Base-by-base conservation (phyloP, 2,113 vertebrate species). In the Scartelaos histophorus region DNA sequence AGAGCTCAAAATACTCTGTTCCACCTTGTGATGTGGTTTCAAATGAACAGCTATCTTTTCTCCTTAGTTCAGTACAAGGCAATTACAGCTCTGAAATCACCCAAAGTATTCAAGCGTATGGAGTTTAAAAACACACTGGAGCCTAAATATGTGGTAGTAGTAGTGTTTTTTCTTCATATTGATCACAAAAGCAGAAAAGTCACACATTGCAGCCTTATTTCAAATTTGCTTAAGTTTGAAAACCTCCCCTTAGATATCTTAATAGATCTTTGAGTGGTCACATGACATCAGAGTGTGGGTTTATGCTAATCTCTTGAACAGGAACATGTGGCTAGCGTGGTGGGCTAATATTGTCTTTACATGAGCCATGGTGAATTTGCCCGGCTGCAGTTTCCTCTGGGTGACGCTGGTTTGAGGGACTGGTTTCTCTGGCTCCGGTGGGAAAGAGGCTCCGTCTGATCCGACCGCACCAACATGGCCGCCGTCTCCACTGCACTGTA, bases 401-500 rank as follows among this genome's bases (percentile, higher is more conserved):
- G 80, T 74, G 72, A 74, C 76, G 72, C 56, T 80, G 76, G 51
- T 51, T 7, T 51, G 82, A 79, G 80, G 78, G 71, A 85, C 68
- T 15, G 68, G 76, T 85, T 85, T 69, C 70, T 74, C 85, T 85
- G 88, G 90, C 87, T 89, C 87, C 84, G 75, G 90, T 4, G 88
- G 90, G 80, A 49, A 78, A 60, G 73, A 79, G 85, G 74, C 76
- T 80, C 80, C 0, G 85, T 87, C 88, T 84, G 76, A 69, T 78
- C 51, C 7, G 64, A 45, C 24, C 66, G 77, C 88, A 87, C 71
- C 87, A 49, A 87, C 88, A 89, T 69, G 81, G 73, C 83, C 76
- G 2, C 81, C 21, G 43, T 74, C 70, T 53, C 82, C 85, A 69
- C 58, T 17, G 58, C 80, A 58, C 56, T 58, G 56, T 58, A 58